Evolutionary conservation across 2,797 vertebrate genomes (phyloP).

Genomic region (Lepus oiostolus): DNA sequence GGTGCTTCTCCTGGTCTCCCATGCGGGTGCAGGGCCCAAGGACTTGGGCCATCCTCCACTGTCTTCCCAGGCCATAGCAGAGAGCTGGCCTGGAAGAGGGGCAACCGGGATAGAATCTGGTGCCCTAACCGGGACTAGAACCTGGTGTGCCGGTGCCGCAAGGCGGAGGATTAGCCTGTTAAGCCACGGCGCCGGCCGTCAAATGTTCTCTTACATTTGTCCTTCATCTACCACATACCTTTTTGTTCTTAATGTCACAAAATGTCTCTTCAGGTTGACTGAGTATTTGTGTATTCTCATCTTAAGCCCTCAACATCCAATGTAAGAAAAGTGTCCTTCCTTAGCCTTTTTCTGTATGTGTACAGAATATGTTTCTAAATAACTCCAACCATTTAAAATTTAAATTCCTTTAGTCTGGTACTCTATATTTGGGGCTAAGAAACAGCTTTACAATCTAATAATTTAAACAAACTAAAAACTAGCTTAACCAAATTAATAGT

Average conservation of each 20-base stretch:
- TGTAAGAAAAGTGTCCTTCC: slow-evolving; percentile 7
- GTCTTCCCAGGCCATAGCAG: too few relatives aligned
- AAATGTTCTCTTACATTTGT: neutral
- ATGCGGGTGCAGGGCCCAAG: too few relatives aligned
- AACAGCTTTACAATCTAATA: slow-evolving; percentile 48
- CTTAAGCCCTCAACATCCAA: slow-evolving; percentile 2
- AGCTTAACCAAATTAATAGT: slow-evolving; percentile 26
- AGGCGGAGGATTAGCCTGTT: too few relatives aligned
- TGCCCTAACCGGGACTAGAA: too few relatives aligned
- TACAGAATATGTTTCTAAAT: slow-evolving; percentile 6
- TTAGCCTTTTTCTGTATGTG: neutral
- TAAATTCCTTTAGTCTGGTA: slow-evolving; percentile 54
- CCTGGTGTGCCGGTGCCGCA: too few relatives aligned
- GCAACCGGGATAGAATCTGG: too few relatives aligned
- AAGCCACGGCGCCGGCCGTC: neutral
- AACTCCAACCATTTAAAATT: slow-evolving; percentile 30
- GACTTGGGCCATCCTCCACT: too few relatives aligned
- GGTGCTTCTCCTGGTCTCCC: too few relatives aligned
- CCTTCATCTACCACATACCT: too few relatives aligned
- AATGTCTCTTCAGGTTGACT: slow-evolving; percentile 15
- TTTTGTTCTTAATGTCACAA: neutral
- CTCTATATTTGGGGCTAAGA: neutral
- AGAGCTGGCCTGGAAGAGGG: too few relatives aligned
- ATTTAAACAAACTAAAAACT: slow-evolving; percentile 35
- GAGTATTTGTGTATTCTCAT: neutral